phyloP scores from a whole-genome alignment of 2,888 invertebrate genomes.

The Ophioninae sp. region DNA sequence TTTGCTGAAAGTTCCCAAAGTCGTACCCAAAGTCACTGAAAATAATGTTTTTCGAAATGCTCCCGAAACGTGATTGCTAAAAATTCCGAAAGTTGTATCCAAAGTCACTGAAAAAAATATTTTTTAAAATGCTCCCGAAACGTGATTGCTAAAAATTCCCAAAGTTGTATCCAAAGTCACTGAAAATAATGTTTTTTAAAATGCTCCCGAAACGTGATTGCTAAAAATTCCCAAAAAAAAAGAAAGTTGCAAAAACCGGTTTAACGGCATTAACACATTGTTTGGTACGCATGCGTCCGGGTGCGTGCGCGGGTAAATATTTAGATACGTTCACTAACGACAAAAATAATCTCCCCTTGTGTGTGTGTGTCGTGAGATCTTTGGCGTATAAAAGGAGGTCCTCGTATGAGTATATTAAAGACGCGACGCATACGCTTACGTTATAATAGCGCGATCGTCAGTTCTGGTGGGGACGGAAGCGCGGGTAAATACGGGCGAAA shows the following conservation, averaged over 20 bases:
- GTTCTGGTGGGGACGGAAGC: conserved; percentile 61
- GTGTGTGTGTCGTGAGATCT: background rate
- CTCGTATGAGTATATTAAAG: conserved; percentile 16
- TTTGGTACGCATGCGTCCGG: background rate
- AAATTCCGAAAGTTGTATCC: background rate
- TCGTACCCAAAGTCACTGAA: no score
- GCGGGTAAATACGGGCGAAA: conserved; percentile 72
- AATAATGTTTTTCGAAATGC: no score
- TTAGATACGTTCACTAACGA: conserved; percentile 2
- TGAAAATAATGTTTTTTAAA: no score
- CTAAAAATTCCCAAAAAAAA: no score
- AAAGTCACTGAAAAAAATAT: no score
- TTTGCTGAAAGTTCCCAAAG: no score
- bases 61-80: no score
- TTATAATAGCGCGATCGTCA: conserved; percentile 17
- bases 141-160: no score
- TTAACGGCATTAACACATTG: no score
- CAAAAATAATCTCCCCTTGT: conserved; percentile 10
- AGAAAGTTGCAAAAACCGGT: background rate
- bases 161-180: no score
- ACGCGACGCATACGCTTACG: conserved; percentile 6
- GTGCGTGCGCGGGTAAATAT: background rate
- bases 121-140: no score
- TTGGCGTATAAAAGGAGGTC: background rate
- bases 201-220: no score